These are phyloP conservation scores for Glandiceps talaboti DNA, from an alignment of 53 echinoderm and acorn worm genomes.

Conservation along the genomic window DNA sequence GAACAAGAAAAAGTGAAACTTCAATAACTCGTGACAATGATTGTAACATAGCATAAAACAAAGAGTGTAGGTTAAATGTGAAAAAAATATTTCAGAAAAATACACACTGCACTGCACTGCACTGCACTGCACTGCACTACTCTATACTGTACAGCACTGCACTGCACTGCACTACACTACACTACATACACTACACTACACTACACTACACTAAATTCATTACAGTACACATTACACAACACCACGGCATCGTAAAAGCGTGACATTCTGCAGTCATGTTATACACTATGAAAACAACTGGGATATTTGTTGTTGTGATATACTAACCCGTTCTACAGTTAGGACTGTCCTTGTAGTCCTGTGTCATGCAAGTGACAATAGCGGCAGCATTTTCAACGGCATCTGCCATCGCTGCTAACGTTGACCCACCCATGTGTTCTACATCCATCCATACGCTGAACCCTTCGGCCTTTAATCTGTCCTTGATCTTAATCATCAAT, in stretches of 20 bases:
- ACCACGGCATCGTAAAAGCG: too few species aligned
- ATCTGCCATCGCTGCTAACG: slow-evolving; percentile 82
- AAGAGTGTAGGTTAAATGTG: background rate
- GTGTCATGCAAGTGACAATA: slow-evolving; percentile 71
- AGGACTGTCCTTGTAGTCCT: slow-evolving; percentile 85
- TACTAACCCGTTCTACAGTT: slow-evolving; percentile 90
- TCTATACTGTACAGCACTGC: too few species aligned
- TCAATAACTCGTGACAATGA: background rate
- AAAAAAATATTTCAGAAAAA: too few species aligned
- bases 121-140: too few species aligned
- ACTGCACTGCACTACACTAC: too few species aligned
- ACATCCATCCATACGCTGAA: slow-evolving; percentile 91
- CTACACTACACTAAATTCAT: too few species aligned
- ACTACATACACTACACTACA: too few species aligned
- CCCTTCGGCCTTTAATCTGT: slow-evolving; percentile 62
- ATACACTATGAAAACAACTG: too few species aligned
- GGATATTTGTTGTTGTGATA: too few species aligned
- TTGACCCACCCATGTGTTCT: slow-evolving; percentile 93
- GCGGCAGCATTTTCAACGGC: slow-evolving; percentile 84
- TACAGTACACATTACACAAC: too few species aligned
- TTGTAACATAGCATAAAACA: background rate
- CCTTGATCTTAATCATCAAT: slow-evolving; percentile 63
- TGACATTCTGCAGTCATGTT: background rate
- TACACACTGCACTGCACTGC: background rate
- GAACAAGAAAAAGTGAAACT: background rate